Evolutionary conservation across 2,113 vertebrate genomes (phyloP).

Genomic region (Silurus asotus): DNA sequence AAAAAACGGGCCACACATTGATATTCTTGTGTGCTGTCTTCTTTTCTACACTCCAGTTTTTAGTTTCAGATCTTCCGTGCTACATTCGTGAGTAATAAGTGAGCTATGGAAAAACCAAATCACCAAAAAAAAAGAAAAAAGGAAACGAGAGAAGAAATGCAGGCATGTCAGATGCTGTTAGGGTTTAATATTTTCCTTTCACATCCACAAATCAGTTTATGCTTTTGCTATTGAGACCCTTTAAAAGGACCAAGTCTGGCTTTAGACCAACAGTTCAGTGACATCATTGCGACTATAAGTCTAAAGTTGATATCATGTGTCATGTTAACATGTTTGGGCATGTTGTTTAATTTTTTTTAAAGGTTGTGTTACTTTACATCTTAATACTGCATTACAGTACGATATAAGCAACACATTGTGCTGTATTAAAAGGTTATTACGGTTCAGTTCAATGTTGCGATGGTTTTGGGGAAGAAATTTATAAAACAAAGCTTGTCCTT

Average conservation of each 20-base stretch:
- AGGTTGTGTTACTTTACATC: background rate
- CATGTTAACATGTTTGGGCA: background rate
- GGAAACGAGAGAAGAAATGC: constrained; percentile 52
- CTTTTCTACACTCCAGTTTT: background rate
- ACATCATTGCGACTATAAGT: background rate
- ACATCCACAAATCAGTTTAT: constrained; percentile 40
- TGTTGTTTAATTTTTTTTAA: background rate
- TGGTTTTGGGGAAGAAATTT: too few species aligned
- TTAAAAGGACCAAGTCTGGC: background rate
- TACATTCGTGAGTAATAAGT: constrained; percentile 60
- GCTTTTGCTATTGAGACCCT: background rate
- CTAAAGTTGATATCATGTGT: background rate
- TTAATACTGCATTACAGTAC: background rate
- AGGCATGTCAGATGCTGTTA: constrained; percentile 43
- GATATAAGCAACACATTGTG: background rate
- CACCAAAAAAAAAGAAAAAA: constrained; percentile 37
- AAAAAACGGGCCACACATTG: background rate
- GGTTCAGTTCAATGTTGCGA: too few species aligned
- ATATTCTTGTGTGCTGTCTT: background rate
- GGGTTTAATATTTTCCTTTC: constrained; percentile 29
- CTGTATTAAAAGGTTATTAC: background rate
- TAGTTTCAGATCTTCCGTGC: constrained; percentile 28
- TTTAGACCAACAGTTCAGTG: background rate
- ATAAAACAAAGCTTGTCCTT: too few species aligned
- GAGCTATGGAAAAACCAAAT: constrained; percentile 63